Percentiles rank a stretch among this genome's conserved stretches.
Conservation (phyloP, 2,888 invertebrate species). For the Parasteatoda lunata region DNA sequence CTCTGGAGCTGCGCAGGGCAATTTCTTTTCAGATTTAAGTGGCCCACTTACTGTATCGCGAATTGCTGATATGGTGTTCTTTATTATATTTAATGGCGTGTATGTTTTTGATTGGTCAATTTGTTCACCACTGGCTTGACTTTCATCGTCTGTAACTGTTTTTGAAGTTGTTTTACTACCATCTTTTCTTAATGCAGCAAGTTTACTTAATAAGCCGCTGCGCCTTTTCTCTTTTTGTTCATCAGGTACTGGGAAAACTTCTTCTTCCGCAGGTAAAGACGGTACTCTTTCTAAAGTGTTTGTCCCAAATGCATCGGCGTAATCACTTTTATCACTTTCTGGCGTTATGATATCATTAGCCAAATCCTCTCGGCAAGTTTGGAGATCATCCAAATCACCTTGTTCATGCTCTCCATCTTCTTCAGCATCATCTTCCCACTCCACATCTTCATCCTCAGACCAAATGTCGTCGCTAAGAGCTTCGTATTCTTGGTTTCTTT, state of each 20-base stretch:
- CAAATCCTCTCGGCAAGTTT: constrained; percentile 32
- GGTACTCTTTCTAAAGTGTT: constrained; percentile 32
- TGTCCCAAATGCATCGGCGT: constrained; percentile 33
- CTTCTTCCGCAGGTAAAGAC: constrained; percentile 11
- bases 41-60: constrained; percentile 48
- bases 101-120: constrained; percentile 22
- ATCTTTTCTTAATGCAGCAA: constrained; percentile 55
- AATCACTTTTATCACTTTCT: constrained; percentile 59
- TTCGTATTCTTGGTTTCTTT: constrained; percentile 1
- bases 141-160: neutral
- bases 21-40: constrained; percentile 35
- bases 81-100: constrained; percentile 39
- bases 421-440: constrained; percentile 69
- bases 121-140: neutral
- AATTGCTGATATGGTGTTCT: constrained; percentile 44
- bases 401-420: constrained; percentile 53
- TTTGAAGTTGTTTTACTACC: constrained; percentile 9
- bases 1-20: constrained; percentile 35
- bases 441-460: constrained; percentile 45
- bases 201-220: constrained; percentile 46
- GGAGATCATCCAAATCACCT: constrained; percentile 42
- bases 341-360: constrained; percentile 29
- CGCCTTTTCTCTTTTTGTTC: constrained; percentile 13
- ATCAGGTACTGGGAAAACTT: constrained; percentile 17
- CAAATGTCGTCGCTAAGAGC: constrained; percentile 36